Evolutionary conservation across 1,140 invertebrate genomes (phyloP), one percentile per base, ranked within the genome.

Genomic region (Chironomus striatipennis): DNA sequence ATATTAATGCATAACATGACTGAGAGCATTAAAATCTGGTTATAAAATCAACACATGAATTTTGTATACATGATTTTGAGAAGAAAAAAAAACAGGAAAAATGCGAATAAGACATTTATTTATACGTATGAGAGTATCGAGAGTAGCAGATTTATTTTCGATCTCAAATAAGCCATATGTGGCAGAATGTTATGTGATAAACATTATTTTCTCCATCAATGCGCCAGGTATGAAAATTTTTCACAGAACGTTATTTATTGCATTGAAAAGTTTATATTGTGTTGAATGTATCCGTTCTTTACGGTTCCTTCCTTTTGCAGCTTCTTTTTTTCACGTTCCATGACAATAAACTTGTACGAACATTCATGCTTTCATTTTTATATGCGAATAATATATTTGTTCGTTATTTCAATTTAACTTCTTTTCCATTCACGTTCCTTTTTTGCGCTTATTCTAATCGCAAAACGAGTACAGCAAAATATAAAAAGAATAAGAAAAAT

Each of bases 21-120:
- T 57, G 47, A n/a, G 47, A 57, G 47, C 47, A 57, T 57, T 57
- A 57, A 57, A 57, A 57, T 57, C 12, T 57, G 47, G 47, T 57
- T 57, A 57, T 57, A 57, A 57, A 57, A 57, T 57, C 47, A 57
- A 57, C 47, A 57, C 47, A 57, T 57, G 47, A 57, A 57, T 57
- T 57, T 57, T 57, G 15, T 57, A 57, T n/a, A 57, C 47, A 12
- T 57, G 15, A n/a, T n/a, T 47, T 47, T 10, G 2, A 10, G 42
- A 9, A 47, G 43, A 57, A 12, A 57, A 57, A n/a, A 57, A 10
- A 15, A 15, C 2, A 2, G 8, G n/a, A 1, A 57, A 57, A n/a
- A 57, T 57, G 47, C 47, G 24, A 34, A 34, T 34, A 34, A 34
- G 24, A 34, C 24, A 34, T 34, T 57, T 47, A 15, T 9, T 12